A percentile compares a stretch with the other conserved stretches of the same genome.
Conservation (phyloP, 2,113 vertebrate genomes). For the Perca fluviatilis region DNA sequence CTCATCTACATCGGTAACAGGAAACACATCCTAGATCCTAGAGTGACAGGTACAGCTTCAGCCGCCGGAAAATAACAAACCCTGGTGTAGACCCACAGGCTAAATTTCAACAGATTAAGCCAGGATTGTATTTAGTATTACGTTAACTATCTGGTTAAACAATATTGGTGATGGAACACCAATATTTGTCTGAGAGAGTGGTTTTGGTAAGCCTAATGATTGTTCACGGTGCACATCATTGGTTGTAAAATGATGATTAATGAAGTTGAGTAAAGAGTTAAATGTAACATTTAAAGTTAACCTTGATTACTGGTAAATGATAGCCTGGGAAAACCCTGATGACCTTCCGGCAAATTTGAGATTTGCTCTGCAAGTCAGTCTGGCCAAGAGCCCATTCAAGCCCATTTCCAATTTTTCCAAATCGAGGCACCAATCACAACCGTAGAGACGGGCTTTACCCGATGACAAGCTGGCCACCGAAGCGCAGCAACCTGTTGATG, state of each 20-base stretch:
- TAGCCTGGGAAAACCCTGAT: no score
- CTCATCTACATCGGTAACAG: constrained; percentile 1
- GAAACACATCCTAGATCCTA: constrained; percentile 10
- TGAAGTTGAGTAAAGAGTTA: background rate
- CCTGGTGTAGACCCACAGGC: background rate
- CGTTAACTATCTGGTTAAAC: background rate
- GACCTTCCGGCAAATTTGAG: no score
- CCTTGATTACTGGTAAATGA: background rate
- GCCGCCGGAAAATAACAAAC: background rate
- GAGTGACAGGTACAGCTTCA: constrained; percentile 43
- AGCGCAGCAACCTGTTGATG: no score
- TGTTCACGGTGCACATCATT: background rate
- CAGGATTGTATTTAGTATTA: background rate
- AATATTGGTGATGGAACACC: background rate
- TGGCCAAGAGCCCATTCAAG: no score
- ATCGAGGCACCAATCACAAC: no score
- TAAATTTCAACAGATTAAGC: background rate
- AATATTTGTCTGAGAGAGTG: background rate
- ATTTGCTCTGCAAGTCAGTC: no score
- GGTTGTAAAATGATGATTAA: background rate
- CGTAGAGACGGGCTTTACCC: no score
- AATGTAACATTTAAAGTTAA: background rate
- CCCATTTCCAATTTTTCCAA: no score
- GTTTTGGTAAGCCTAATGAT: background rate
- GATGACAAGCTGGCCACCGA: no score